Percentiles rank a stretch among this genome's conserved stretches.
These are phyloP conservation scores for Myrmecophaga tridactyla DNA, from an alignment of 2,113 vertebrate genomes.

Conservation along the genomic window DNA sequence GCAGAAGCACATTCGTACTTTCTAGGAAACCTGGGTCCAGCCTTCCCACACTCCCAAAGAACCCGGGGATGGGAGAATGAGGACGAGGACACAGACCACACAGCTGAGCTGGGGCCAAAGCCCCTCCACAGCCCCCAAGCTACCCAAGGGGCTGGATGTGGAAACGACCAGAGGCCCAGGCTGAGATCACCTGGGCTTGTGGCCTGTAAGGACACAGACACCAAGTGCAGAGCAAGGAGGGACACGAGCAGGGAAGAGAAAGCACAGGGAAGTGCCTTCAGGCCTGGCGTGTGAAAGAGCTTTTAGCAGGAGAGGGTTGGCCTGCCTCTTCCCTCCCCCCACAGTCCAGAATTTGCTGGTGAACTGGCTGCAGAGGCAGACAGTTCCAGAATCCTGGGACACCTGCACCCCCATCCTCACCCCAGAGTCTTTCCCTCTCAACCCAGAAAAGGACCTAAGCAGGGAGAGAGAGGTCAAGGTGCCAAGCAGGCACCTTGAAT, in stretches of 20 bases:
- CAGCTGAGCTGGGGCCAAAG: neutral
- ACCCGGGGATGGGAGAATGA: neutral
- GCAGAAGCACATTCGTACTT: neutral
- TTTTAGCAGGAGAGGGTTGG: neutral
- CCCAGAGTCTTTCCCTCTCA: neutral
- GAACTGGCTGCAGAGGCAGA: neutral
- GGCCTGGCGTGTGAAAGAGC: neutral
- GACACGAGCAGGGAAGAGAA: neutral
- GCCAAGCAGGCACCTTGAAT: neutral
- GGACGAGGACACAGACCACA: neutral
- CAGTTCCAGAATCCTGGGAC: neutral
- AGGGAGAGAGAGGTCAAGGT: neutral
- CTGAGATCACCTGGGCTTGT: slow-evolving; percentile 55
- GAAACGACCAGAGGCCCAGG: slow-evolving; percentile 38
- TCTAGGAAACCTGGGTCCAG: neutral
- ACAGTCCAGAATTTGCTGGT: neutral
- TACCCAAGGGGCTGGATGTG: neutral
- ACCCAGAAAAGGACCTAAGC: neutral
- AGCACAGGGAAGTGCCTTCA: neutral
- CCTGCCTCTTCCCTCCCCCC: neutral
- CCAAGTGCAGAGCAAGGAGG: neutral
- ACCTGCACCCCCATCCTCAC: neutral
- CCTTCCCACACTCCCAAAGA: neutral
- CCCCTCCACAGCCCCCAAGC: slow-evolving; percentile 39
- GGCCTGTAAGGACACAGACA: slow-evolving; percentile 43